Evolutionary conservation across 2,888 invertebrate species (phyloP).

Genomic region (Caenorhabditis sp.): DNA sequence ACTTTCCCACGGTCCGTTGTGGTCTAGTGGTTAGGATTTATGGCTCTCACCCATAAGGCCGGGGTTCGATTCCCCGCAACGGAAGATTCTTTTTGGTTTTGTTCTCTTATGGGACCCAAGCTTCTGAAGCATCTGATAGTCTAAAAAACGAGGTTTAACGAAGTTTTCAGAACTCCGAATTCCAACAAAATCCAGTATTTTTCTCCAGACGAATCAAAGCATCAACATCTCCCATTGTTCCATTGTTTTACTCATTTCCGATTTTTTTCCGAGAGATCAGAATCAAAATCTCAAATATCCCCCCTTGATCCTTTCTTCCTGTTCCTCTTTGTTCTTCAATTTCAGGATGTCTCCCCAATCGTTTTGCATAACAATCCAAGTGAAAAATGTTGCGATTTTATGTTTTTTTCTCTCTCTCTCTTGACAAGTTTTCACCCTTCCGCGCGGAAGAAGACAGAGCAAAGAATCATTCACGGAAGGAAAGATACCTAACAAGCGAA

Average conservation of each 20-base stretch:
- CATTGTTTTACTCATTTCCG: background rate
- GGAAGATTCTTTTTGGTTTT: no score
- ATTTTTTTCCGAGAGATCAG: conserved; percentile 1
- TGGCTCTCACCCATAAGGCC: conserved; percentile 74
- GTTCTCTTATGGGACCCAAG: no score
- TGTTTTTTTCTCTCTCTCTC: no score
- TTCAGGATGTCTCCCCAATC: conserved; percentile 8
- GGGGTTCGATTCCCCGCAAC: conserved; percentile 71
- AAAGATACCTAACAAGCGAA: background rate
- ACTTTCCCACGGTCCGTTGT: conserved; percentile 46
- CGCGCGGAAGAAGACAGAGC: conserved; percentile 33
- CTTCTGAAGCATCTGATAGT: no score
- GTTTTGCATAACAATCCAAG: background rate
- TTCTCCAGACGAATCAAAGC: background rate
- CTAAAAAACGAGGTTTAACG: no score
- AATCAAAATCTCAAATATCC: conserved; percentile 15
- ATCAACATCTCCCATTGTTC: background rate
- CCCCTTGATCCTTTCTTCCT: no score
- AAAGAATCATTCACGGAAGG: conserved; percentile 21
- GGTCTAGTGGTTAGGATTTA: conserved; percentile 74
- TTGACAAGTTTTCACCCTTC: no score
- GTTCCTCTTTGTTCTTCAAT: background rate
- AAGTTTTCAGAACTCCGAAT: background rate
- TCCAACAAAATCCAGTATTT: background rate
- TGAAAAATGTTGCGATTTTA: background rate